A percentile compares a stretch with the other conserved stretches of the same genome.
phyloP scores from a whole-genome alignment of 2,113 vertebrate genomes.

The Neolamprologus ventralis region DNA sequence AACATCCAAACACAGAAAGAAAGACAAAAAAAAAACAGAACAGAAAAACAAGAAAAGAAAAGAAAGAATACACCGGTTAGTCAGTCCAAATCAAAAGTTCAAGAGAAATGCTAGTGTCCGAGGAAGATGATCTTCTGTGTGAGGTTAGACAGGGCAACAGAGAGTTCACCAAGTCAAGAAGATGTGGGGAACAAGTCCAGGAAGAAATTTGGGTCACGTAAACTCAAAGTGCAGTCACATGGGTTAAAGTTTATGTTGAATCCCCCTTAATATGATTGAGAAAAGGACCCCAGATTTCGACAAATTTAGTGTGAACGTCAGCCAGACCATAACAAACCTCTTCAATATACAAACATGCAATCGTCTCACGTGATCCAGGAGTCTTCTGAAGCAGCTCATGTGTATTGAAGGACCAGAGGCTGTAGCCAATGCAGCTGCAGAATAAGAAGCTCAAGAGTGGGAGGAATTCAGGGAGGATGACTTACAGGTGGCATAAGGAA shows the following conservation, averaged over 20 bases:
- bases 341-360: neutral
- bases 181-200: neutral
- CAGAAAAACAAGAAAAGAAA: neutral
- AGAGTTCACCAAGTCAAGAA: neutral
- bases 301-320: neutral
- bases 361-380: fast-evolving
- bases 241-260: neutral
- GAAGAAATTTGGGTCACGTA: neutral
- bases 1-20: neutral
- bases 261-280: neutral
- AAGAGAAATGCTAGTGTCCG: neutral
- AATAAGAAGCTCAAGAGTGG: fast-evolving
- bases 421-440: neutral
- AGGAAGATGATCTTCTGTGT: neutral
- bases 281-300: fast-evolving
- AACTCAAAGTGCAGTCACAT: neutral
- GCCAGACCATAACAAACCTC: neutral
- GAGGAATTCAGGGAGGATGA: neutral
- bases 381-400: neutral
- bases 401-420: neutral
- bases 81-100: fast-evolving
- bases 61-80: neutral
- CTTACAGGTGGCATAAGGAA: neutral
- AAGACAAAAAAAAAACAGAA: neutral
- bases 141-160: neutral